Evolutionary conservation across 2,797 vertebrate genomes (phyloP), one percentile per base, ranked within the genome.

Genomic region (Astyanax mexicanus): DNA sequence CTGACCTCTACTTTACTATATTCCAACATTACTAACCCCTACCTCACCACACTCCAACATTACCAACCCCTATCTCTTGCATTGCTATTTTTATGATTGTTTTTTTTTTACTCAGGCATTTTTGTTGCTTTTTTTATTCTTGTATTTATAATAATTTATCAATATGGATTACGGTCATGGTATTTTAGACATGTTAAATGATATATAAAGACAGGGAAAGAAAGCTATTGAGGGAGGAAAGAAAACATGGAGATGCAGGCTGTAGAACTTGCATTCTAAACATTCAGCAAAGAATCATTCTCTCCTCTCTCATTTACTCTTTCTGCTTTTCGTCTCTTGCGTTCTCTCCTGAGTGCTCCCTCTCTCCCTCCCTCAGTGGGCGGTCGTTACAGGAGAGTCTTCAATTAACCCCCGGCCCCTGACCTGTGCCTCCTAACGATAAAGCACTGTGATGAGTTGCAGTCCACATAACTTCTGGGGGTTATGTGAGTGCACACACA

Each of bases 341-440:
- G 70, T 69, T 58, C 38, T 78, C 15, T 12, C 25, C 15, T 40
- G n/a, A 74, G 25, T 19, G 45, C 15, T 35, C 11, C 42, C 42
- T 8, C 49, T 45, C 27, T 60, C 23, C 49, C 45, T 42, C 12
- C 27, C 19, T 15, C 45, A 47, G 65, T 77, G 72, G 87, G 79
- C 74, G 71, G 89, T 88, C 86, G 91, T 89, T 91, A 88, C 89
- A 87, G 91, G 85, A 88, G 87, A 86, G 86, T 83, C 74, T 84
- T 87, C 88, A 89, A 91, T 92, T 93, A 90, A 91, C 91, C 87
- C 87, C 81, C 83, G 58, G 84, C 85, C 84, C 83, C 77, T 80
- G 80, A 90, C 85, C 83, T 84, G 77, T 89, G 61, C 29, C 75
- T 54, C 54, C 25, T 32, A 47, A 79, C 69, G 44, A 74, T 57